Conservation (phyloP, 2,113 vertebrate species). For the Rattus norvegicus region DNA sequence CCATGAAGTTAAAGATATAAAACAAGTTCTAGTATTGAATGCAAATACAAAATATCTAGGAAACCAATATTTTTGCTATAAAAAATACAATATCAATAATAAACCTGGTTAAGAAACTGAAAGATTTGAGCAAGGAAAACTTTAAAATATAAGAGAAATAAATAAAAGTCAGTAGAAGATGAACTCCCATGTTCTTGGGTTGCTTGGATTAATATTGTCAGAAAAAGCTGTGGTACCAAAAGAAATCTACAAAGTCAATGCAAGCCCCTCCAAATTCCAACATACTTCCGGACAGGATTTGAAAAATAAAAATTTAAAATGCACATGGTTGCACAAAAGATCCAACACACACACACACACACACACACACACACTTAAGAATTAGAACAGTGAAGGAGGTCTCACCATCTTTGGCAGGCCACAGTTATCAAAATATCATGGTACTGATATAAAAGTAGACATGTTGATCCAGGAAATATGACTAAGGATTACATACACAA, state of each 20-base stretch:
- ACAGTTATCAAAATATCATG: background rate
- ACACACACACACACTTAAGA: too few species aligned
- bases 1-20: background rate
- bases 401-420: background rate
- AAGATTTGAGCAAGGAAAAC: background rate
- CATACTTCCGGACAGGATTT: background rate
- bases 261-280: background rate
- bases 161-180: background rate
- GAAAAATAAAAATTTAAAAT: background rate
- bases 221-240: background rate
- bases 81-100: background rate
- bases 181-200: rapidly evolving
- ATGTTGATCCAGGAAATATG: background rate
- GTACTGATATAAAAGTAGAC: background rate
- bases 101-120: background rate
- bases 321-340: background rate
- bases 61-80: background rate
- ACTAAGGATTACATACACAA: background rate
- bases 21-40: background rate
- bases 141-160: background rate
- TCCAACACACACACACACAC: background rate
- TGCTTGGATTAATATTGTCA: background rate
- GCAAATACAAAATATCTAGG: background rate
- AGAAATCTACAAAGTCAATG: background rate
- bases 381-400: background rate